Percentiles rank a stretch among this genome's conserved stretches.
Conservation (phyloP, 35 echinoderm and acorn worm genomes). For the Heliocidaris tuberculata region DNA sequence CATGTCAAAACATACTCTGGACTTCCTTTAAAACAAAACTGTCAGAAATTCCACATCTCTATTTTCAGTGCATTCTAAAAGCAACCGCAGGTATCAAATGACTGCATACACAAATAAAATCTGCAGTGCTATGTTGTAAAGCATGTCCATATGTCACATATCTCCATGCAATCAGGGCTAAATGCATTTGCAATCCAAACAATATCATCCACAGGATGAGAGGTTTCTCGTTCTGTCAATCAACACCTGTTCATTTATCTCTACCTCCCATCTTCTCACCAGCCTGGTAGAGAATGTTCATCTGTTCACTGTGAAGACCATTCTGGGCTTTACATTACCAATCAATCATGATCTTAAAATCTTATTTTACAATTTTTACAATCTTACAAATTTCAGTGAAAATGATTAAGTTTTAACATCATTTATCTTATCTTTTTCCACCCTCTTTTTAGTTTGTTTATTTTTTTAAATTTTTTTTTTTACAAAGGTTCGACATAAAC, state of each 20-base stretch:
- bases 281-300: neutral
- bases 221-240: neutral
- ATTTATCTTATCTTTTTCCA: too few species aligned
- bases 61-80: neutral
- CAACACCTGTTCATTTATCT: neutral
- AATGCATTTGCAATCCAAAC: constrained; percentile 17
- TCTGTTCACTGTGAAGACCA: neutral
- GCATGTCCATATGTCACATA: neutral
- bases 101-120: neutral
- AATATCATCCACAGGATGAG: neutral
- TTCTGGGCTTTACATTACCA: too few species aligned
- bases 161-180: neutral
- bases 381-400: too few species aligned
- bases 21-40: too few species aligned
- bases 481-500: too few species aligned
- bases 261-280: neutral
- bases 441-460: too few species aligned
- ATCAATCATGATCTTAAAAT: too few species aligned
- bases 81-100: neutral
- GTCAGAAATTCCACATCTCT: too few species aligned
- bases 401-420: too few species aligned
- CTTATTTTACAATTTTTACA: too few species aligned
- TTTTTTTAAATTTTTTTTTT: too few species aligned
- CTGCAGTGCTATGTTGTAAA: neutral
- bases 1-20: too few species aligned